Percentiles rank a stretch among this genome's conserved stretches.
Conservation (phyloP, 2,797 vertebrate species). For the Catamblyrhynchus diadema region DNA sequence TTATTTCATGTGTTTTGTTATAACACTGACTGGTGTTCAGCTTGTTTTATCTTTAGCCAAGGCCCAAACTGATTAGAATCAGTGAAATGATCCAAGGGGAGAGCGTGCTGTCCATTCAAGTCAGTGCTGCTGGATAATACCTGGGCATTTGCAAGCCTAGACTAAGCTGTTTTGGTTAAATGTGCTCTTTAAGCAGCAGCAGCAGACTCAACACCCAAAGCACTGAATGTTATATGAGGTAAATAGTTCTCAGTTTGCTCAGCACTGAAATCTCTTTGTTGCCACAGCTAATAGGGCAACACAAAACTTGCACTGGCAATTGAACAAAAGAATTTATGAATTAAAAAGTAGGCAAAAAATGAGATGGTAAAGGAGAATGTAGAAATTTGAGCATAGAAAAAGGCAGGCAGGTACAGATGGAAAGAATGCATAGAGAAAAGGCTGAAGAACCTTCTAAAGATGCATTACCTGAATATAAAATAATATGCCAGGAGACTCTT, state of each 20-base stretch:
- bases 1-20: background rate
- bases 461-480: conserved; percentile 81
- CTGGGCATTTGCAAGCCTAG: background rate
- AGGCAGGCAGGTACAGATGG: background rate
- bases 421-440: background rate
- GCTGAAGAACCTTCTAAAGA: background rate
- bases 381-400: background rate
- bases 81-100: background rate
- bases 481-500: conserved; percentile 80
- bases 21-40: background rate
- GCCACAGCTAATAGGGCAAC: background rate
- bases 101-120: background rate
- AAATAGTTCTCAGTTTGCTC: background rate
- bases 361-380: background rate
- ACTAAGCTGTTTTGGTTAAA: background rate
- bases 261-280: background rate
- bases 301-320: background rate
- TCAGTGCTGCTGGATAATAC: background rate
- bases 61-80: background rate
- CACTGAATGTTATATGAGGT: background rate
- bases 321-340: background rate
- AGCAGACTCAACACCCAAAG: background rate
- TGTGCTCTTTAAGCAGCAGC: background rate
- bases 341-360: background rate
- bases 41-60: background rate